Conservation (phyloP, 2,888 invertebrate species). For the Byasa hedistus region DNA sequence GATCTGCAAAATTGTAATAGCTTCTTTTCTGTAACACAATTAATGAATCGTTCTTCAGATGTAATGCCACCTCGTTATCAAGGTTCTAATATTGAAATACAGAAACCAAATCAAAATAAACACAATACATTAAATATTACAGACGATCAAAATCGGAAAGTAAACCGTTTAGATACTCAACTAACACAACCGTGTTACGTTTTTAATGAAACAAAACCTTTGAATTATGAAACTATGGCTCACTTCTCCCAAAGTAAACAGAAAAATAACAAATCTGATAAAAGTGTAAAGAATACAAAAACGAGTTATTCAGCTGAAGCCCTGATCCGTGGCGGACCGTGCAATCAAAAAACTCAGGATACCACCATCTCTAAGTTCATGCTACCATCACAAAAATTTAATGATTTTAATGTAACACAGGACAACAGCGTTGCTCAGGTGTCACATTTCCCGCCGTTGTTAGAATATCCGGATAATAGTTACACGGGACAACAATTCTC, state of each 20-base stretch:
- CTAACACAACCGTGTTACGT: slow-evolving; percentile 61
- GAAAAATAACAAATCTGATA: slow-evolving; percentile 62
- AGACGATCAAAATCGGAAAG: slow-evolving; percentile 55
- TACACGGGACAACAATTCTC: slow-evolving; percentile 69
- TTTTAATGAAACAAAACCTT: slow-evolving; percentile 61
- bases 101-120: slow-evolving; percentile 45
- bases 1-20: slow-evolving; percentile 69
- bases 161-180: slow-evolving; percentile 56
- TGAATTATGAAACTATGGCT: slow-evolving; percentile 57
- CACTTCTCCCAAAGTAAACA: slow-evolving; percentile 59
- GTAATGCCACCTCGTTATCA: slow-evolving; percentile 61
- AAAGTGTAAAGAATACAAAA: slow-evolving; percentile 62
- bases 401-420: slow-evolving; percentile 58
- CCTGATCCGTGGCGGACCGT: slow-evolving; percentile 63
- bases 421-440: slow-evolving; percentile 71
- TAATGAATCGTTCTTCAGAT: slow-evolving; percentile 72
- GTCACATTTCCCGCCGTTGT: slow-evolving; percentile 70
- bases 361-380: slow-evolving; percentile 56
- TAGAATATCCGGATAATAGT: slow-evolving; percentile 69
- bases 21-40: slow-evolving; percentile 71
- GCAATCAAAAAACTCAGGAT: slow-evolving; percentile 63
- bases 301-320: slow-evolving; percentile 74
- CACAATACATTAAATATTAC: slow-evolving; percentile 53
- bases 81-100: slow-evolving; percentile 50
- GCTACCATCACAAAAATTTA: slow-evolving; percentile 62